These are phyloP conservation scores for Misgurnus anguillicaudatus DNA, from an alignment of 2,113 vertebrate species.

Conservation along the genomic window DNA sequence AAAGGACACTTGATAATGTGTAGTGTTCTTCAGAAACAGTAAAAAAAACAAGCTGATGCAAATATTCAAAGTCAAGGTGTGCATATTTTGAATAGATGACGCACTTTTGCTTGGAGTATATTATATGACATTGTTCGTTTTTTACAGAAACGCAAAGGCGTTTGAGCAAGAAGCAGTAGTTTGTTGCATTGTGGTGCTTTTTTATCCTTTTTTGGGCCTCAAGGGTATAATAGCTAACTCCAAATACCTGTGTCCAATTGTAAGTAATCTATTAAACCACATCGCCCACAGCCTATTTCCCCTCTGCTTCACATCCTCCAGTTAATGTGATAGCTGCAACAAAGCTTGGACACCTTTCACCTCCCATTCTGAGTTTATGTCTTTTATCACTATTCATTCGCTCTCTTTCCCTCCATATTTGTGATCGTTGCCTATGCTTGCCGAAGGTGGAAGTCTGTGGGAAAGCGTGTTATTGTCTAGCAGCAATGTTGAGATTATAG, in stretches of 20 bases:
- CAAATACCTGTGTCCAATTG: slow-evolving; percentile 52
- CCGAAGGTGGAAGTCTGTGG: not conserved
- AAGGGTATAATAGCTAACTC: slow-evolving; percentile 55
- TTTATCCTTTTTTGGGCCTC: slow-evolving; percentile 38
- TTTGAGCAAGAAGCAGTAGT: not conserved
- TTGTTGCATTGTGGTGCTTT: slow-evolving; percentile 6
- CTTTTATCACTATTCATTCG: slow-evolving; percentile 26
- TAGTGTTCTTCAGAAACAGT: slow-evolving; percentile 21
- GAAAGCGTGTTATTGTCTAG: not conserved
- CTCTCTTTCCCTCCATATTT: slow-evolving; percentile 8
- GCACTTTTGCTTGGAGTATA: not conserved
- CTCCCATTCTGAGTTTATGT: slow-evolving; percentile 24
- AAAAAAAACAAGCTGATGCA: slow-evolving; percentile 29
- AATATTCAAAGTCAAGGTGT: not conserved
- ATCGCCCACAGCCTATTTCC: slow-evolving; percentile 50
- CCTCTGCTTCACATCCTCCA: slow-evolving; percentile 45
- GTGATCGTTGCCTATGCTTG: not conserved
- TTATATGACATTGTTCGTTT: not conserved
- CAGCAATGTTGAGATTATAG: not conserved
- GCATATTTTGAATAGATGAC: not conserved
- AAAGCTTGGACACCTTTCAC: slow-evolving; percentile 44
- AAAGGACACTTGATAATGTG: slow-evolving; percentile 28
- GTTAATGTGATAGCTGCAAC: slow-evolving; percentile 44
- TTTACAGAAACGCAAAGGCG: not conserved
- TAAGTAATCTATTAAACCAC: slow-evolving; percentile 58